A percentile compares a stretch with the other conserved stretches of the same genome.
Conservation (phyloP, 2,797 vertebrate genomes). For the Dallia pectoralis region DNA sequence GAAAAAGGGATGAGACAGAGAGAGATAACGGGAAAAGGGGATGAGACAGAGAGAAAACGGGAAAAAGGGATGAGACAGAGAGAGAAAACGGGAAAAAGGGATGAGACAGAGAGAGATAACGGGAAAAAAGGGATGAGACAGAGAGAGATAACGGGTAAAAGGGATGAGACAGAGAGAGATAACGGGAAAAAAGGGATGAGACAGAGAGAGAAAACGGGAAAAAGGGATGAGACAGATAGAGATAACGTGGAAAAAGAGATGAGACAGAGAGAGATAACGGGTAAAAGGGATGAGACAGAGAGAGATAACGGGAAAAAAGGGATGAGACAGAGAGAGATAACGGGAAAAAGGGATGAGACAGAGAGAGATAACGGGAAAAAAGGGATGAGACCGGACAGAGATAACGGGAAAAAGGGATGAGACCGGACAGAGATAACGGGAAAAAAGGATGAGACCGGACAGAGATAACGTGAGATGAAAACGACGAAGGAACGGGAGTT, state of each 20-base stretch:
- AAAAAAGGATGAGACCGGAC: neutral
- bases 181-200: neutral
- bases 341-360: neutral
- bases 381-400: neutral
- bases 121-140: too few species aligned
- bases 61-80: neutral
- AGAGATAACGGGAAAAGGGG: neutral
- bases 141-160: neutral
- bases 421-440: neutral
- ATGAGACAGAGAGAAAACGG: too few species aligned
- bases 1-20: neutral
- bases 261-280: neutral
- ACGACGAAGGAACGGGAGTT: too few species aligned
- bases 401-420: too few species aligned
- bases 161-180: neutral
- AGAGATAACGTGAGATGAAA: neutral
- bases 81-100: neutral
- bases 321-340: neutral
- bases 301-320: neutral
- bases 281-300: neutral
- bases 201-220: too few species aligned
- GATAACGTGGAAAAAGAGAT: neutral
- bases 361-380: too few species aligned
- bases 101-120: neutral
- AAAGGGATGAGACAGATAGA: neutral